Evolutionary conservation across 1,140 invertebrate species (phyloP).

Genomic region (Liolophura sinensis): DNA sequence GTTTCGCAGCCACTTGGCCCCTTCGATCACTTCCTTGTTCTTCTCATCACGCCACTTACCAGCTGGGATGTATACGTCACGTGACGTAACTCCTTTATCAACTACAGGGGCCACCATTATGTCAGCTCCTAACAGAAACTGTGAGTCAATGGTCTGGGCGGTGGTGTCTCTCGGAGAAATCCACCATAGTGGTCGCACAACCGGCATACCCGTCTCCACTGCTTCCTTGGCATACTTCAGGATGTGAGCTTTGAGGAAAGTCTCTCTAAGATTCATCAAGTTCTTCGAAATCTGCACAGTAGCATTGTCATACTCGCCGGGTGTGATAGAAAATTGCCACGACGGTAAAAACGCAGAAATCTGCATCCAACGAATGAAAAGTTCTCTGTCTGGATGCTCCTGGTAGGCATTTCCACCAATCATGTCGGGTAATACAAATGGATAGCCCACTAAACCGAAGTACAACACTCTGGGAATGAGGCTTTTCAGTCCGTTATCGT

Average conservation of each 20-base stretch:
- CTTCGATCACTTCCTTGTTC: slow-evolving; percentile 55
- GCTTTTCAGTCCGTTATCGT: slow-evolving; percentile 78
- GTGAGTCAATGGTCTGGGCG: slow-evolving; percentile 78
- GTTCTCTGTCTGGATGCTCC: slow-evolving; percentile 68
- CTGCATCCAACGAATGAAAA: slow-evolving; percentile 88
- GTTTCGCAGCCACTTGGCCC: slow-evolving; percentile 69
- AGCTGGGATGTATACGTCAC: slow-evolving; percentile 70
- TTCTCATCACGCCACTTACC: slow-evolving; percentile 37
- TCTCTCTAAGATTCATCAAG: slow-evolving; percentile 3
- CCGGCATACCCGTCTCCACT: slow-evolving; percentile 37
- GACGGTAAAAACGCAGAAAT: slow-evolving; percentile 81
- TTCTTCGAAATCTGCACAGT: slow-evolving; percentile 69
- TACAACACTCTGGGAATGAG: slow-evolving; percentile 77
- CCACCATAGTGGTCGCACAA: slow-evolving; percentile 89
- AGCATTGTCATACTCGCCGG: slow-evolving; percentile 82
- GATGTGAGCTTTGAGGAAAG: slow-evolving; percentile 6
- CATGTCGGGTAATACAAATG: slow-evolving; percentile 85
- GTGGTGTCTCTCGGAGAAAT: slow-evolving; percentile 78
- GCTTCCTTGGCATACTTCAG: slow-evolving; percentile 30
- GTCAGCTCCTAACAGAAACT: slow-evolving; percentile 80
- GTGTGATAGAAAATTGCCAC: slow-evolving; percentile 82
- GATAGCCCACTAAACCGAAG: slow-evolving; percentile 82
- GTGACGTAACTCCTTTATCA: slow-evolving; percentile 65
- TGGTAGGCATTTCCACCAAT: slow-evolving; percentile 81
- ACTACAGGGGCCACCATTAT: slow-evolving; percentile 86